Evolutionary conservation across 1,140 invertebrate species (phyloP).

Genomic region (Calephelis nemesis): DNA sequence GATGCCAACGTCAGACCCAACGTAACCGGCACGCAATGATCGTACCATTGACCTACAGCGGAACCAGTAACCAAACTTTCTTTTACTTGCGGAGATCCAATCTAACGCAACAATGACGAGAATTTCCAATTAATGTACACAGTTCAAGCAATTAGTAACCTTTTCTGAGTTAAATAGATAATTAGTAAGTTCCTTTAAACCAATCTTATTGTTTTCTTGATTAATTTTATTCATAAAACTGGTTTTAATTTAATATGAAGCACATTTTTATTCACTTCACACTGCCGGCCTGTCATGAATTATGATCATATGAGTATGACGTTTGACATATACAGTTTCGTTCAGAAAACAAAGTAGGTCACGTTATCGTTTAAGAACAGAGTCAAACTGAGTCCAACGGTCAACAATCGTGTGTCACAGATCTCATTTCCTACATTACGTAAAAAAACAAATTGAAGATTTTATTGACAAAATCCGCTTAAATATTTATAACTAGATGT

Average conservation of each 20-base stretch:
- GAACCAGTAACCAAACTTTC: conserved; percentile 62
- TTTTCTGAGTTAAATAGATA: background rate
- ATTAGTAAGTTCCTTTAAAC: background rate
- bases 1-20: conserved; percentile 54
- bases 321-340: conserved; percentile 1
- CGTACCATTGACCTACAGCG: conserved; percentile 67
- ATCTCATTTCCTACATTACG: too few relatives aligned
- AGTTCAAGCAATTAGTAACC: background rate
- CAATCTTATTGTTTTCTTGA: background rate
- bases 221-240: conserved; percentile 16
- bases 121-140: conserved; percentile 3
- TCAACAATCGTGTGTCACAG: background rate
- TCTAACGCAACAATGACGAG: conserved; percentile 5
- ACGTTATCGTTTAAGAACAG: conserved; percentile 1
- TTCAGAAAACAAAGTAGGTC: conserved; percentile 3
- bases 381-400: background rate
- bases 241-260: background rate
- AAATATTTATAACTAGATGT: too few relatives aligned
- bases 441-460: too few relatives aligned
- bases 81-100: conserved; percentile 41
- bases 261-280: background rate
- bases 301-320: conserved; percentile 12
- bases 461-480: too few relatives aligned
- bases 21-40: conserved; percentile 49
- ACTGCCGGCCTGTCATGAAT: conserved; percentile 6